phyloP scores from a whole-genome alignment of 2,113 vertebrate species.

The Pipra filicauda region DNA sequence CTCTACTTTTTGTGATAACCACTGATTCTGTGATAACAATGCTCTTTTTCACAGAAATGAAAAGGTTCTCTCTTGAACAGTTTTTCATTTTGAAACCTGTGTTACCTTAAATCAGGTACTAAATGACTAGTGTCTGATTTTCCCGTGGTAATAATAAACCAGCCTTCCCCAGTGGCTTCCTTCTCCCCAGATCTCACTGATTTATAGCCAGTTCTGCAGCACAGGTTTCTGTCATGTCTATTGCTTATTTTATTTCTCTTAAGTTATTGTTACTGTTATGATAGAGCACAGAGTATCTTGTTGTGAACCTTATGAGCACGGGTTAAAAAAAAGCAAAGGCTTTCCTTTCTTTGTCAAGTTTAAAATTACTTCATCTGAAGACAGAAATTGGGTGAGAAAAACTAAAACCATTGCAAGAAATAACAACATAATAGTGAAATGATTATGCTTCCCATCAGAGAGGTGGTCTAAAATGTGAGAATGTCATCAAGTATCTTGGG shows the following conservation, averaged over 20 bases:
- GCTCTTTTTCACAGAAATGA: not conserved
- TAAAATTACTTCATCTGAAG: not conserved
- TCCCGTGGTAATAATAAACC: not conserved
- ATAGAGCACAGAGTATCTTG: not conserved
- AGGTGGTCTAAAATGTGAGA: constrained; percentile 18
- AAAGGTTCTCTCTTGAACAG: not conserved
- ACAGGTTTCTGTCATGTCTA: not conserved
- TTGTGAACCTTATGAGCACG: not conserved
- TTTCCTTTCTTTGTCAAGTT: not conserved
- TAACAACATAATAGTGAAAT: constrained; percentile 6
- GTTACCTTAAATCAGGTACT: constrained; percentile 25
- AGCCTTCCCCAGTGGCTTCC: not conserved
- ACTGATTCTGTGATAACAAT: not conserved
- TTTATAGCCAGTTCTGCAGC: not conserved
- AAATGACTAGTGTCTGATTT: not conserved
- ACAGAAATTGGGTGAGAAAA: not conserved
- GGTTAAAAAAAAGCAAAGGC: not conserved
- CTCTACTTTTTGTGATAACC: not conserved
- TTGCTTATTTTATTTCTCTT: constrained; percentile 14
- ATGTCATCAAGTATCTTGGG: not conserved
- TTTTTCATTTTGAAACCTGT: not conserved
- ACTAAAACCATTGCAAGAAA: not conserved
- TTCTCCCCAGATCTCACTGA: not conserved
- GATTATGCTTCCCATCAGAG: constrained; percentile 24
- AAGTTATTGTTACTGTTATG: constrained; percentile 1